These are phyloP conservation scores for Picathartes gymnocephalus DNA, from an alignment of 2,113 vertebrate genomes.

Conservation along the genomic window DNA sequence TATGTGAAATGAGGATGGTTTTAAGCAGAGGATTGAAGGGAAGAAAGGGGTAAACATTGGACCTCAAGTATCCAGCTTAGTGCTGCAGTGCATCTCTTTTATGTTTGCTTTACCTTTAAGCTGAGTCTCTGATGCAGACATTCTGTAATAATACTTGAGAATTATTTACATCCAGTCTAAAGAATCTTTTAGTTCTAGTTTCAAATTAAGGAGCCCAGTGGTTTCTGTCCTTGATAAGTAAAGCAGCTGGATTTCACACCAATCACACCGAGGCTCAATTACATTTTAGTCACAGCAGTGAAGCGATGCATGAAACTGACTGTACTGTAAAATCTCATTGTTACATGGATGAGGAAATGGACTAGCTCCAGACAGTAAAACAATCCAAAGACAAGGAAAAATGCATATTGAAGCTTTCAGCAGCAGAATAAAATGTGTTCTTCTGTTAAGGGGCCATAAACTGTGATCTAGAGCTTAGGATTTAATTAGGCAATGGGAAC, in stretches of 20 bases:
- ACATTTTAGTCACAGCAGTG: constrained; percentile 37
- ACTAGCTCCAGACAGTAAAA: neutral
- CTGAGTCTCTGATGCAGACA: constrained; percentile 6
- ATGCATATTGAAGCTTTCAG: neutral
- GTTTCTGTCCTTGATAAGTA: constrained; percentile 34
- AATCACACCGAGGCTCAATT: neutral
- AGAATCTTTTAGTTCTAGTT: constrained; percentile 48
- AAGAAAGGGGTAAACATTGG: neutral
- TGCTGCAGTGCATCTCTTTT: neutral
- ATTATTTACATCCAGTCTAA: constrained; percentile 40
- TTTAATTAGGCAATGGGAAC: neutral
- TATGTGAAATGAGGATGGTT: neutral
- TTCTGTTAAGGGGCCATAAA: neutral
- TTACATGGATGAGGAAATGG: neutral
- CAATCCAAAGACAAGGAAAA: neutral
- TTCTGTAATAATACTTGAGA: neutral
- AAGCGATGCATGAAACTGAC: constrained; percentile 41
- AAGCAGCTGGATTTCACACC: constrained; percentile 42
- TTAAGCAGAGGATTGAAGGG: neutral
- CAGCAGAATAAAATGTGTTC: neutral
- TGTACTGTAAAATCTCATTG: constrained; percentile 37
- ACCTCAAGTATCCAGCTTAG: neutral
- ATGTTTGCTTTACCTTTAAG: constrained; percentile 3
- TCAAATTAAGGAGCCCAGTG: constrained; percentile 30
- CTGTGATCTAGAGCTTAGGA: neutral